phyloP scores from a whole-genome alignment of 2,797 vertebrate genomes.

The Megaceryle alcyon region DNA sequence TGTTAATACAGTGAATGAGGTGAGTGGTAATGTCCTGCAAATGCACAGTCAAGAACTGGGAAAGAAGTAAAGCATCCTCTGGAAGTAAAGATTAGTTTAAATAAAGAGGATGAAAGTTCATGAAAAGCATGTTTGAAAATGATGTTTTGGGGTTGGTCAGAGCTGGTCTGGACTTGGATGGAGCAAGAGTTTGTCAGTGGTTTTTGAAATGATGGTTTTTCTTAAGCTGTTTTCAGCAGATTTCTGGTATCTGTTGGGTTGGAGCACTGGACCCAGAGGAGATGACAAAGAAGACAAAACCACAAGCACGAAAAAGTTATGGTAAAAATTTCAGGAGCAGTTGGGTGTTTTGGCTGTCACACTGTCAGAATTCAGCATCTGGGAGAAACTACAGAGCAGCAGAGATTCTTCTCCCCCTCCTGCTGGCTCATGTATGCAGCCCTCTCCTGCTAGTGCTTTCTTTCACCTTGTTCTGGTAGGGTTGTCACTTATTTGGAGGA shows the following conservation, averaged over 20 bases:
- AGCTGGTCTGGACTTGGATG: background rate
- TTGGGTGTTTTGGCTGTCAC: background rate
- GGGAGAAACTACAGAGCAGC: background rate
- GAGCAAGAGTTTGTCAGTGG: background rate
- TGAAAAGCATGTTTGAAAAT: background rate
- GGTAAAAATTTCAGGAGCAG: background rate
- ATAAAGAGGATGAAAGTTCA: background rate
- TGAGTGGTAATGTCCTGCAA: background rate
- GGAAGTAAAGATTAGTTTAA: background rate
- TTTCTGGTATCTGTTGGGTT: background rate
- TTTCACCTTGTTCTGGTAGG: background rate
- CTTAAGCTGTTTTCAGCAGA: background rate
- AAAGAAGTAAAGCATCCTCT: background rate
- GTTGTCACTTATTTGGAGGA: background rate
- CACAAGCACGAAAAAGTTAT: background rate
- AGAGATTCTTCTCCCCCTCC: background rate
- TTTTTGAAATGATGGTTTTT: background rate
- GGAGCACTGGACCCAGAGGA: background rate
- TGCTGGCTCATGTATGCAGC: background rate
- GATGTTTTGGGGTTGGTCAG: background rate
- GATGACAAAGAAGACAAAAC: background rate
- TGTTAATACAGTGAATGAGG: background rate
- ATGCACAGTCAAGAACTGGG: background rate
- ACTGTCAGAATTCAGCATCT: background rate
- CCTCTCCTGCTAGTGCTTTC: background rate